A percentile compares a stretch with the other conserved stretches of the same genome.
Evolutionary conservation across 2,888 invertebrate species (phyloP).

Genomic region (Micoletzkya japonica): DNA sequence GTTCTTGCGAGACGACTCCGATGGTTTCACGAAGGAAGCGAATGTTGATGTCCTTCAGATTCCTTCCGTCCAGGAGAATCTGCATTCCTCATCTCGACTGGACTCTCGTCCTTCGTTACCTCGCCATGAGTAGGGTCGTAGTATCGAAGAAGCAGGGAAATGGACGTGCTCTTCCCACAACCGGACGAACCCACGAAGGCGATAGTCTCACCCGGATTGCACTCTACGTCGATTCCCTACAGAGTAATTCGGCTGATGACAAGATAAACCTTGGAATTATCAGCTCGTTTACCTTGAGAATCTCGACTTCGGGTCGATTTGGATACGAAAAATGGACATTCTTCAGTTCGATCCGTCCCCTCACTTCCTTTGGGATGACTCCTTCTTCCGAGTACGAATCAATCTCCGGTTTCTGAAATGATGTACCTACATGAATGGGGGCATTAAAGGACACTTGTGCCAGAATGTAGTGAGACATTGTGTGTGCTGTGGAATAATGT

Average conservation of each 20-base stretch:
- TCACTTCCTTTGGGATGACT: constrained; percentile 61
- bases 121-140: constrained; percentile 49
- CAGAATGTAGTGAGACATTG: no score
- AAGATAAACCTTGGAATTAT: not conserved
- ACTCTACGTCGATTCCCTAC: constrained; percentile 46
- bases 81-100: constrained; percentile 3
- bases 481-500: no score
- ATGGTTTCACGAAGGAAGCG: constrained; percentile 17
- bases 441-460: no score
- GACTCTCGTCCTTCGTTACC: constrained; percentile 21
- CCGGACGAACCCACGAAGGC: constrained; percentile 57
- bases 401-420: constrained; percentile 48
- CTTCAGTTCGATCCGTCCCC: constrained; percentile 66
- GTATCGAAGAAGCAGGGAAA: constrained; percentile 53
- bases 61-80: constrained; percentile 14
- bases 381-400: constrained; percentile 63
- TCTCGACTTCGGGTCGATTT: constrained; percentile 64
- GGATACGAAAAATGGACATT: constrained; percentile 67
- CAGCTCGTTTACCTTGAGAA: constrained; percentile 50
- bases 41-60: constrained; percentile 18
- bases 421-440: no score
- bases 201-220: constrained; percentile 52
- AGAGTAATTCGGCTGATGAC: not conserved
- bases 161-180: constrained; percentile 53
- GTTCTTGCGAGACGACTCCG: constrained; percentile 46